A percentile compares a stretch with the other conserved stretches of the same genome.
Conservation (phyloP, 2,888 invertebrate genomes). For the Invenusta paracnida region DNA sequence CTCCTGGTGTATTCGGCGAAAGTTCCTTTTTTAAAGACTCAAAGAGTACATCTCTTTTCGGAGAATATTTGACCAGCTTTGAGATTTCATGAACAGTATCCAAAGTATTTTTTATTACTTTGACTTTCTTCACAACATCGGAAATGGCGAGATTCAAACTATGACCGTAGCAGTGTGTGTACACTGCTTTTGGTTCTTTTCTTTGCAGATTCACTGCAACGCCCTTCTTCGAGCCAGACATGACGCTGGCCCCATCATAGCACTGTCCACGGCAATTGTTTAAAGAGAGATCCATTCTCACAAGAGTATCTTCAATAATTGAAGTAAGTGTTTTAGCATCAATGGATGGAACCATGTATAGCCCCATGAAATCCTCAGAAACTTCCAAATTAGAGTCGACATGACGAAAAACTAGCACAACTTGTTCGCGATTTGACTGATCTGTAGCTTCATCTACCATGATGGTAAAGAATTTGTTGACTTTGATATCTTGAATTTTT, state of each 20-base stretch:
- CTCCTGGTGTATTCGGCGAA: neutral
- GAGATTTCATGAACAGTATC: neutral
- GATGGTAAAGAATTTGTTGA: too few species aligned
- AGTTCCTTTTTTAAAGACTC: neutral
- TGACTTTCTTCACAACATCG: neutral
- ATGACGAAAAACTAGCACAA: neutral
- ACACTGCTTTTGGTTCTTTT: neutral
- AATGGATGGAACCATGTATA: neutral
- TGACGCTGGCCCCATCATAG: neutral
- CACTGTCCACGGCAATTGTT: neutral
- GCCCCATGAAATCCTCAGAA: neutral
- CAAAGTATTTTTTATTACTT: neutral
- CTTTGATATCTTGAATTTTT: too few species aligned
- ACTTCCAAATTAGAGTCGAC: neutral
- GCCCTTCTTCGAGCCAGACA: neutral
- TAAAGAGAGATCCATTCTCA: neutral
- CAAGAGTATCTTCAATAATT: neutral
- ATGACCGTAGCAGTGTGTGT: neutral
- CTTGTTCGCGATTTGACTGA: neutral
- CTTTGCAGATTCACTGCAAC: neutral
- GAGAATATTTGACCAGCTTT: neutral
- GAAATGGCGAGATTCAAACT: neutral
- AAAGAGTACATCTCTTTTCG: neutral
- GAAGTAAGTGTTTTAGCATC: neutral
- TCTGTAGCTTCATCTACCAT: neutral